Conservation (phyloP, 1,140 invertebrate genomes). For the Leucophenga varia region DNA sequence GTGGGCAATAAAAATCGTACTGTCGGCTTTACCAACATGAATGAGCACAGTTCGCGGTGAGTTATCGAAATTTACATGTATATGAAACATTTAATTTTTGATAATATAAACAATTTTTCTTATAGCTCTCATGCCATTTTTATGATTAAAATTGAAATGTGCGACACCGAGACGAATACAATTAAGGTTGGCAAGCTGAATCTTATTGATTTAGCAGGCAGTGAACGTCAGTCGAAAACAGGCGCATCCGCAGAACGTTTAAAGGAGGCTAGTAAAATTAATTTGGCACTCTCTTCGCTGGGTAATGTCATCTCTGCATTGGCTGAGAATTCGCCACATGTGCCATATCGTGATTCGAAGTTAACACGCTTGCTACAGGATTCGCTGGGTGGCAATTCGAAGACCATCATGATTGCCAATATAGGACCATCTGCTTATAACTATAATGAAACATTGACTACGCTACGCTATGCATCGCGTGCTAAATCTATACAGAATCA, state of each 20-base stretch:
- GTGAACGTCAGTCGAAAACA: constrained; percentile 90
- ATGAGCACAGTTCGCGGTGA: constrained; percentile 87
- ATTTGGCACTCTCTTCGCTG: constrained; percentile 88
- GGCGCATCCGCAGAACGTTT: constrained; percentile 85
- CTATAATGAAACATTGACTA: constrained; percentile 93
- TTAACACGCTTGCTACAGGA: constrained; percentile 90
- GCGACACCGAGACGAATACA: constrained; percentile 69
- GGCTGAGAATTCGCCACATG: constrained; percentile 83
- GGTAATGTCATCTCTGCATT: constrained; percentile 94
- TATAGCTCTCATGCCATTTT: constrained; percentile 95
- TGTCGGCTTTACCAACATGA: constrained; percentile 97
- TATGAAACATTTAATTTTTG: background rate
- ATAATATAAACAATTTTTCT: constrained; percentile 8
- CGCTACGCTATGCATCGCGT: constrained; percentile 87
- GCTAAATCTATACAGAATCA: constrained; percentile 96
- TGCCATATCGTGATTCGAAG: constrained; percentile 94
- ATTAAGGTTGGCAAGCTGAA: constrained; percentile 75
- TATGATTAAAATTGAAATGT: constrained; percentile 96
- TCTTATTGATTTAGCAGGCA: constrained; percentile 76
- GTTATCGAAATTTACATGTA: background rate
- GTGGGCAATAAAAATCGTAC: constrained; percentile 88
- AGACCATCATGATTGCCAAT: constrained; percentile 96
- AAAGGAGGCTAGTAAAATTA: constrained; percentile 94
- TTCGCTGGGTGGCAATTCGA: constrained; percentile 92
- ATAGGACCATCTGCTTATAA: constrained; percentile 95